Percentiles rank a stretch among this genome's conserved stretches.
These are phyloP conservation scores for Sarcophilus harrisii DNA, from an alignment of 2,797 vertebrate species.

Conservation along the genomic window DNA sequence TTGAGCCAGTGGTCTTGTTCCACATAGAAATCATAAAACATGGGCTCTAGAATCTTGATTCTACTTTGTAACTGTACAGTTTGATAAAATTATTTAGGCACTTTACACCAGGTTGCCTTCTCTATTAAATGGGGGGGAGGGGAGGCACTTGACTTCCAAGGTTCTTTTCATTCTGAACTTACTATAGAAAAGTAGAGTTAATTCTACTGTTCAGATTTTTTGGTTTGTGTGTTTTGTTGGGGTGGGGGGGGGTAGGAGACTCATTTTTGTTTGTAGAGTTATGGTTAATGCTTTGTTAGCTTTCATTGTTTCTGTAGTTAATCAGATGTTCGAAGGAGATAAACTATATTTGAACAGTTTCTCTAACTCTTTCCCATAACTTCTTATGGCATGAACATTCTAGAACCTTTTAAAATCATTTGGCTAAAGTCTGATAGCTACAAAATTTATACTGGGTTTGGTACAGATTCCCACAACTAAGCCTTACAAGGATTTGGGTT, in stretches of 20 bases:
- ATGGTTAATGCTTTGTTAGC: slow-evolving; percentile 64
- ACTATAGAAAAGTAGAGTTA: background rate
- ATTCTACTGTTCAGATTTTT: background rate
- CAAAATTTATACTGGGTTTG: slow-evolving; percentile 2
- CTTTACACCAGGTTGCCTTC: background rate
- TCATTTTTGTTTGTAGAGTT: slow-evolving; percentile 40
- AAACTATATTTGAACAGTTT: slow-evolving; percentile 36
- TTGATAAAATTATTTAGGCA: background rate
- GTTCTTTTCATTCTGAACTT: background rate
- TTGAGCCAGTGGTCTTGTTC: too few relatives aligned
- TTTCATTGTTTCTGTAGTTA: slow-evolving; percentile 57
- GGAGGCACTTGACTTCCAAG: background rate
- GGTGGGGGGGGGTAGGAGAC: background rate
- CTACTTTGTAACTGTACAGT: background rate
- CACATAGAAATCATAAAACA: background rate
- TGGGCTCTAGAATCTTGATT: background rate
- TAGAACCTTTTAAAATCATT: slow-evolving; percentile 50
- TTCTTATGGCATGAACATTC: slow-evolving; percentile 46
- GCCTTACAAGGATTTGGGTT: background rate
- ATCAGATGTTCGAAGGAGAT: slow-evolving; percentile 56
- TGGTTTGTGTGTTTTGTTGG: background rate
- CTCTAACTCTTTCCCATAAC: slow-evolving; percentile 62
- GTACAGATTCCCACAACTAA: slow-evolving; percentile 26
- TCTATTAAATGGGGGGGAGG: background rate
- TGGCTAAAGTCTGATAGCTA: slow-evolving; percentile 13